phyloP scores from a whole-genome alignment of 2,888 invertebrate species.

The Heliconius cydno region DNA sequence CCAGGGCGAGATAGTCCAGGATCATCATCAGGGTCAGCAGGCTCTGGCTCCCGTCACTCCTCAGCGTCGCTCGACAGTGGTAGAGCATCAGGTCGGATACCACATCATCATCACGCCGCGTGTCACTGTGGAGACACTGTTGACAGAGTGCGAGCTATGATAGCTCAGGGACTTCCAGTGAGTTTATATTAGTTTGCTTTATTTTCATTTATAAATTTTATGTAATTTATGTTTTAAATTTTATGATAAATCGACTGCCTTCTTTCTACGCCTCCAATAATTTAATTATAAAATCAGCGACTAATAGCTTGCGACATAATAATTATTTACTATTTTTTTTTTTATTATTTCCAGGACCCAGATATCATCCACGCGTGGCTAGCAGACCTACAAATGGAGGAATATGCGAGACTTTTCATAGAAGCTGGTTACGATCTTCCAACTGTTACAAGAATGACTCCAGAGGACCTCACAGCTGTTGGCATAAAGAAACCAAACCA shows the following conservation, averaged over 20 bases:
- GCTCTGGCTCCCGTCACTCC: slow-evolving; percentile 94
- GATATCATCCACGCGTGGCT: slow-evolving; percentile 98
- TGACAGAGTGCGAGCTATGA: slow-evolving; percentile 86
- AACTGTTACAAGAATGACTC: slow-evolving; percentile 99
- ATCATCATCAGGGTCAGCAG: slow-evolving; percentile 93
- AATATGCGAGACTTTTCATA: slow-evolving; percentile 96
- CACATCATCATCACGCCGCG: slow-evolving; percentile 89
- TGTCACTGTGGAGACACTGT: slow-evolving; percentile 89
- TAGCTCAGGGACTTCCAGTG: slow-evolving; percentile 89
- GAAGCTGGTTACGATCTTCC: slow-evolving; percentile 98
- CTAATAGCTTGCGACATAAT: too few species aligned
- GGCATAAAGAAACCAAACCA: slow-evolving; percentile 99
- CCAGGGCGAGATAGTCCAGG: slow-evolving; percentile 97
- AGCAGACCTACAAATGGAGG: slow-evolving; percentile 96
- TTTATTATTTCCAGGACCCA: slow-evolving; percentile 86
- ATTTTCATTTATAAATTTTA: background rate
- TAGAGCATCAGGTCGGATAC: slow-evolving; percentile 92
- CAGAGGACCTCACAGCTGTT: slow-evolving; percentile 95
- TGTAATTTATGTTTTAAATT: too few species aligned
- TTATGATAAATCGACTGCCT: too few species aligned
- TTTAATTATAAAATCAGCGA: too few species aligned
- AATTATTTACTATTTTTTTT: too few species aligned
- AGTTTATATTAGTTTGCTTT: slow-evolving; percentile 57
- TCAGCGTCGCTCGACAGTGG: slow-evolving; percentile 96
- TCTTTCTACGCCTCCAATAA: too few species aligned